Base-by-base conservation (phyloP, 2,888 invertebrate species). In the Cataglyphis cursor region DNA sequence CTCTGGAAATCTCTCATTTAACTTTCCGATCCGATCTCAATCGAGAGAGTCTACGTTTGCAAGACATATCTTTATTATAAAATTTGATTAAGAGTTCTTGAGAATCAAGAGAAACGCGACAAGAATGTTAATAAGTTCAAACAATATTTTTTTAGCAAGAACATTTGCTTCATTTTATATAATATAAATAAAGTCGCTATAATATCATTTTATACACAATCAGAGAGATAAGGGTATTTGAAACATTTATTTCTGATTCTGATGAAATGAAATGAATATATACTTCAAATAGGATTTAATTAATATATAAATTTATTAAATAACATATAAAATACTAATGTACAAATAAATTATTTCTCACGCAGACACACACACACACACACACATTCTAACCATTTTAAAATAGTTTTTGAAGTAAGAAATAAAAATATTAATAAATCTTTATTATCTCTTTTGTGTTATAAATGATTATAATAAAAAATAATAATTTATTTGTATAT, bases 11-110 rank as follows among this genome's bases (percentile, higher is more conserved):
- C 21, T 73, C 28, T 28, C n/a, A 15, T 73, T 48, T 61, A 44
- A 44, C 28, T 31, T 61, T 44, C 18, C 21, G 41, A 8, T 38
- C 9, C 24, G 59, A n/a, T 31, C 15, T 18, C 12, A 51, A 59
- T 59, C n/a, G 31, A 24, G n/a, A 28, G n/a, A 61, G n/a, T 44
- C 51, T 21, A 61, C 24, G 51, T 51, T 73, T 41, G 44, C 41
- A 12, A 73, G 41, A 48, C 44, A 24, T 62, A 65, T 51, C n/a
- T 28, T 28, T 41, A 48, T 48, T 24, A 28, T 28, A 59, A 59
- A 8, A 28, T 28, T 59, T 59, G 15, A 57, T 4, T 57, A 59
- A 28, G 28, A 59, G 28, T 18, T 59, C 8, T 59, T 15, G 28
- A 8, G 15, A 59, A 59, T 59, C 1, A 12, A 57, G 51, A 10